These are phyloP conservation scores for Psix sp. DNA, from an alignment of 1,140 invertebrate genomes.

Conservation along the genomic window DNA sequence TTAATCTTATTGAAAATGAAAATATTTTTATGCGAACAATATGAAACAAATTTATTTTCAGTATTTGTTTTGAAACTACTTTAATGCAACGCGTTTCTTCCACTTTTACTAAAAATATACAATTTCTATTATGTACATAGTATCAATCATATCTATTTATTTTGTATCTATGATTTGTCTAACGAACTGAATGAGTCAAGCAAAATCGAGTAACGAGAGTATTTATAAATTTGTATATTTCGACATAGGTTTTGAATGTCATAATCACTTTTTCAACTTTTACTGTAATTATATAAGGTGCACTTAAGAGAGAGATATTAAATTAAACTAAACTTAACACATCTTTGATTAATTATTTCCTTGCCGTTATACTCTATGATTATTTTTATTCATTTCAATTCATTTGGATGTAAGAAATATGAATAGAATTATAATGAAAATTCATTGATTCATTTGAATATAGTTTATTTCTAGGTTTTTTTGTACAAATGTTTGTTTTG, in stretches of 20 bases:
- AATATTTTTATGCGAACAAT: constrained; percentile 50
- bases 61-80: constrained; percentile 46
- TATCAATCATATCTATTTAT: constrained; percentile 49
- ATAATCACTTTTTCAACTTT: constrained; percentile 53
- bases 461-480: constrained; percentile 48
- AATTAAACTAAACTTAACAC: constrained; percentile 36
- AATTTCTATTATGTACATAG: constrained; percentile 52
- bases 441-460: constrained; percentile 18
- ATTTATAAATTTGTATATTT: constrained; percentile 58
- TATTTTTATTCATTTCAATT: no score
- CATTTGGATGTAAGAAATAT: no score
- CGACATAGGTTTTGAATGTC: constrained; percentile 48
- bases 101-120: constrained; percentile 36
- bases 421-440: constrained; percentile 13
- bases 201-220: constrained; percentile 38
- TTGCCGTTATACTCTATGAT: neutral
- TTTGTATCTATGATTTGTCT: constrained; percentile 52
- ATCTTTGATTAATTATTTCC: constrained; percentile 8
- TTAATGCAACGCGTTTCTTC: constrained; percentile 38
- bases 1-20: constrained; percentile 44
- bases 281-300: constrained; percentile 55
- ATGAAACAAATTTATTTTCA: constrained; percentile 46
- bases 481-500: constrained; percentile 52
- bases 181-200: constrained; percentile 43
- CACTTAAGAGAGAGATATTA: constrained; percentile 44